Evolutionary conservation across 2,113 vertebrate genomes (phyloP).

Genomic region (Burhinus bistriatus): DNA sequence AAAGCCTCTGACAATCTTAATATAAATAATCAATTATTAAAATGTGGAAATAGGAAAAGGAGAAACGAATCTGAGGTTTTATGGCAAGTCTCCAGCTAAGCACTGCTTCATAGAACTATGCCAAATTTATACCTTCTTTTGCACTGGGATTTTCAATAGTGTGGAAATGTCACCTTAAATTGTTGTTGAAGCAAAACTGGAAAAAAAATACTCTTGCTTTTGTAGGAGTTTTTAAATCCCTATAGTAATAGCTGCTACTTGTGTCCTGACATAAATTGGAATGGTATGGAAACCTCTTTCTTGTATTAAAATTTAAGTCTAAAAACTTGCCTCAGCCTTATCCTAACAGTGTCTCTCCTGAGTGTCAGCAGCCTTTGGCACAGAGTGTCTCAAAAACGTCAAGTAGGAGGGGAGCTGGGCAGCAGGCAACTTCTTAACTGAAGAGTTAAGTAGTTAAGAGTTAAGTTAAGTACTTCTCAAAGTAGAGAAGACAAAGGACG

Average conservation of each 20-base stretch:
- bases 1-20: not conserved
- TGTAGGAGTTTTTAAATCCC: not conserved
- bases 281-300: not conserved
- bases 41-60: not conserved
- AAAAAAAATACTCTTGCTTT: not conserved
- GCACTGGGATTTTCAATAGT: not conserved
- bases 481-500: not conserved
- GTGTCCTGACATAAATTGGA: not conserved
- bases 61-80: not conserved
- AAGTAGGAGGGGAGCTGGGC: not conserved
- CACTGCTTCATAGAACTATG: not conserved
- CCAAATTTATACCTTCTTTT: not conserved
- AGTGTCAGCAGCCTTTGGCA: not conserved
- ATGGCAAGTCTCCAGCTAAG: not conserved
- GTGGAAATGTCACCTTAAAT: not conserved
- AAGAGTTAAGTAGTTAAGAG: too few relatives aligned
- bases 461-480: too few relatives aligned
- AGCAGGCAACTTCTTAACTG: not conserved
- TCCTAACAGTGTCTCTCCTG: not conserved
- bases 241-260: not conserved
- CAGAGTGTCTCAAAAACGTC: not conserved
- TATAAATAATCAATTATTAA: not conserved
- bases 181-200: not conserved
- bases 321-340: not conserved
- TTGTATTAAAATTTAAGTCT: not conserved